Base-by-base conservation (phyloP, 2,797 vertebrate genomes). In the Sebastes melanostomus region DNA sequence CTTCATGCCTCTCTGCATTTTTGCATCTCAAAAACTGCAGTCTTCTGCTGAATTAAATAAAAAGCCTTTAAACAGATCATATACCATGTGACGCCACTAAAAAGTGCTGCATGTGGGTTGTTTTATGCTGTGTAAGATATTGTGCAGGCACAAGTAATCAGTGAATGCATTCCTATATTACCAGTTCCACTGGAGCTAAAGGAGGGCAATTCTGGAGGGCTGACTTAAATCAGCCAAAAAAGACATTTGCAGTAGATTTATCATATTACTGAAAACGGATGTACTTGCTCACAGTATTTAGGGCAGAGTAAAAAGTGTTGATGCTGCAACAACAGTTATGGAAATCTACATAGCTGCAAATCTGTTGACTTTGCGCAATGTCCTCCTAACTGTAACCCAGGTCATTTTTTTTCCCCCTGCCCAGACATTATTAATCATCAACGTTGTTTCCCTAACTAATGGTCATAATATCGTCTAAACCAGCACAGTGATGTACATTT, bases 361-460 rank as follows among this genome's bases (percentile, higher is more conserved):
- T 77, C 18, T 32, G 66, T 34, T 66, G 77, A 78, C 75, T 80
- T 75, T 58, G 72, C 24, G 3, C 6, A 77, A 66, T 72, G 60
- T 83, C 42, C 42, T n/a, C 62, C 16, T 14, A 34, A 65, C 56
- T 55, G 27, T 38, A 25, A 24, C 25, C 25, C 24, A 6, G 29
- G 14, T 59, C 1, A 63, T 55, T 66, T 60, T 66, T n/a, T 72
- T 56, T n/a, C 2, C 50, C 25, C 66, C 46, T 13, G 18, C 70
- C 70, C 6, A 50, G 67, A 84, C 24, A 42, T 74, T n/a, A 77
- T 78, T 78, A 62, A 83, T 71, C 24, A 30, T 42, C 25, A 38
- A 25, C 1, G 16, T 24, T 52, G 1, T 68, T 77, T 72, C 34
- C 38, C 13, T 38, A 55, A 72, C 29, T 70, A 62, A 83, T 69